Evolutionary conservation across 2,113 vertebrate genomes (phyloP).

Genomic region (Miniopterus natalensis): DNA sequence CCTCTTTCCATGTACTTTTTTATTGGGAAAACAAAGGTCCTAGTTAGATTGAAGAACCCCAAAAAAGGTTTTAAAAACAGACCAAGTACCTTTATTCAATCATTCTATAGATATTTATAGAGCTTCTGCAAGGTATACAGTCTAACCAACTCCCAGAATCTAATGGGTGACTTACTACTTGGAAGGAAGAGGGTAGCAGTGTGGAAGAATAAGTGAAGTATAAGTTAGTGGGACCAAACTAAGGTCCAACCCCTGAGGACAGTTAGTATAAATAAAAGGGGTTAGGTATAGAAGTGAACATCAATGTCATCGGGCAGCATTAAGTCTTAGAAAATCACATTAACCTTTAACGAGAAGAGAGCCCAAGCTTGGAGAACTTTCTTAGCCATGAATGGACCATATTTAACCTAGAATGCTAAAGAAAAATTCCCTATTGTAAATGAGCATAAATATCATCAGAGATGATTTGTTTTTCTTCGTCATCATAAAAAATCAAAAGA

Average conservation of each 20-base stretch:
- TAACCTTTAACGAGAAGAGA: background rate
- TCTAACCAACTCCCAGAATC: background rate
- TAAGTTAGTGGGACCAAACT: background rate
- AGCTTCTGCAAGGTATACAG: background rate
- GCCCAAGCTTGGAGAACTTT: background rate
- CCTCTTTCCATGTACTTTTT: background rate
- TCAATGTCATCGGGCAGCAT: background rate
- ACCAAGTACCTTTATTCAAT: background rate
- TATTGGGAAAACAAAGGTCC: background rate
- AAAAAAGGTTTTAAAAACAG: background rate
- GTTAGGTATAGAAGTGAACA: background rate
- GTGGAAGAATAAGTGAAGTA: background rate
- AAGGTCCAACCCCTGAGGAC: background rate
- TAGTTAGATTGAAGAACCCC: background rate
- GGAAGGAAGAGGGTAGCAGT: background rate
- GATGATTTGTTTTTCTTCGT: background rate
- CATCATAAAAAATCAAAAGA: background rate
- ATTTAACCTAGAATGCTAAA: background rate
- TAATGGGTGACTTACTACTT: background rate
- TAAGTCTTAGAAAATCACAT: conserved; percentile 8
- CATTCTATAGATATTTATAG: background rate
- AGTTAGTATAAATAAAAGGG: background rate
- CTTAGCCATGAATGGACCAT: background rate
- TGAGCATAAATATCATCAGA: background rate
- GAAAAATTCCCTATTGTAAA: background rate